phyloP scores from a whole-genome alignment of 53 echinoderm and acorn worm genomes.

The Henricia sp. region DNA sequence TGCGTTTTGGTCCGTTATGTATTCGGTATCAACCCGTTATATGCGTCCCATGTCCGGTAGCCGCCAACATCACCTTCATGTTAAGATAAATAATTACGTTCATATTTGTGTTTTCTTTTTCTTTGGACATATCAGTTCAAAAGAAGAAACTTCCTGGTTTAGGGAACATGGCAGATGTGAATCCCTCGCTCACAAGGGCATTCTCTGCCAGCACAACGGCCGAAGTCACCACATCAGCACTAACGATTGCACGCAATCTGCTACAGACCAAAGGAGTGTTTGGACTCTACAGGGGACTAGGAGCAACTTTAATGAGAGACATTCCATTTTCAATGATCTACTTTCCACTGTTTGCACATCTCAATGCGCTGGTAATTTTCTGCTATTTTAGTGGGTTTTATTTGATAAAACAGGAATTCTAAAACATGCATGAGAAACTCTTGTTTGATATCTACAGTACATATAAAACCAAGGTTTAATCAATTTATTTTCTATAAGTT shows the following conservation, averaged over 20 bases:
- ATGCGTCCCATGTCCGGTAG: no score
- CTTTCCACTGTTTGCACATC: slow-evolving; percentile 95
- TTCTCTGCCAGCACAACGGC: slow-evolving; percentile 67
- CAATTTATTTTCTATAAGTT: no score
- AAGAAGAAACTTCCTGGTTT: slow-evolving; percentile 53
- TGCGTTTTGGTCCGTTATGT: no score
- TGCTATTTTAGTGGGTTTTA: no score
- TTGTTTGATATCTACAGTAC: no score
- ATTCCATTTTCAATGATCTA: slow-evolving; percentile 93
- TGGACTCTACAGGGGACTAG: slow-evolving; percentile 89
- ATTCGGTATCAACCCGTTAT: no score
- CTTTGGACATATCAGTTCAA: slow-evolving; percentile 17
- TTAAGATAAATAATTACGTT: no score
- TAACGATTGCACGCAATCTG: slow-evolving; percentile 79
- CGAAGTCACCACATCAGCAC: slow-evolving; percentile 55
- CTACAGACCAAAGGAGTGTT: slow-evolving; percentile 77
- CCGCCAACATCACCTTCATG: no score
- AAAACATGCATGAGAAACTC: no score
- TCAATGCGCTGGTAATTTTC: slow-evolving; percentile 95
- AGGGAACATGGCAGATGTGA: slow-evolving; percentile 48
- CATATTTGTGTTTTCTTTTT: no score
- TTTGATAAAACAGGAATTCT: no score
- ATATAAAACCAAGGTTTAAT: no score
- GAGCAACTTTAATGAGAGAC: slow-evolving; percentile 91
- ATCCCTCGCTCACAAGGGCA: slow-evolving; percentile 68